These are phyloP conservation scores for Nothocercus nigrocapillus DNA, from an alignment of 2,113 vertebrate genomes.

Conservation along the genomic window DNA sequence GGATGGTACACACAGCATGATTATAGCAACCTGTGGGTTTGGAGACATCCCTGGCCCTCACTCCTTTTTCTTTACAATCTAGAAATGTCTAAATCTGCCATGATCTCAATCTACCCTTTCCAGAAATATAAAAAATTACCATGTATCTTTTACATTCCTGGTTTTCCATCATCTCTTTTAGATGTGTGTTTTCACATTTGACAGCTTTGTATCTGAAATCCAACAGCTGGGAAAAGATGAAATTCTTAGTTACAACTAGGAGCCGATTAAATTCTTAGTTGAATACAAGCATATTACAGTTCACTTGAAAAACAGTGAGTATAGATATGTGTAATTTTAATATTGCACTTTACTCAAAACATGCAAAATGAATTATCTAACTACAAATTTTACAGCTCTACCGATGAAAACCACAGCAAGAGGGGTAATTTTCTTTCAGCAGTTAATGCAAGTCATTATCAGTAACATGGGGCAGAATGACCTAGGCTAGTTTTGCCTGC, in stretches of 20 bases:
- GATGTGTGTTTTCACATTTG: slow-evolving; percentile 66
- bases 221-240: slow-evolving; percentile 64
- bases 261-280: slow-evolving; percentile 28
- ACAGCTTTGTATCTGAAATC: slow-evolving; percentile 53
- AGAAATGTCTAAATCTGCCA: background rate
- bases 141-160: slow-evolving; percentile 30
- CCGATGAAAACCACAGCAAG: background rate
- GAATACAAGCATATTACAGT: background rate
- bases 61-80: background rate
- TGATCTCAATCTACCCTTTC: background rate
- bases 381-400: background rate
- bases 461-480: background rate
- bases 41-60: background rate
- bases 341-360: background rate
- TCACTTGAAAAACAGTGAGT: background rate
- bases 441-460: background rate
- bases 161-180: slow-evolving; percentile 73
- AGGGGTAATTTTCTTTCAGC: background rate
- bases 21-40: background rate
- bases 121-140: slow-evolving; percentile 45
- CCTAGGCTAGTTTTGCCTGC: background rate
- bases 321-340: background rate
- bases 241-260: slow-evolving; percentile 58
- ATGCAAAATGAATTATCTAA: background rate
- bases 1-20: background rate